Evolutionary conservation across 2,113 vertebrate genomes (phyloP).

Genomic region (Sceloporus undulatus): DNA sequence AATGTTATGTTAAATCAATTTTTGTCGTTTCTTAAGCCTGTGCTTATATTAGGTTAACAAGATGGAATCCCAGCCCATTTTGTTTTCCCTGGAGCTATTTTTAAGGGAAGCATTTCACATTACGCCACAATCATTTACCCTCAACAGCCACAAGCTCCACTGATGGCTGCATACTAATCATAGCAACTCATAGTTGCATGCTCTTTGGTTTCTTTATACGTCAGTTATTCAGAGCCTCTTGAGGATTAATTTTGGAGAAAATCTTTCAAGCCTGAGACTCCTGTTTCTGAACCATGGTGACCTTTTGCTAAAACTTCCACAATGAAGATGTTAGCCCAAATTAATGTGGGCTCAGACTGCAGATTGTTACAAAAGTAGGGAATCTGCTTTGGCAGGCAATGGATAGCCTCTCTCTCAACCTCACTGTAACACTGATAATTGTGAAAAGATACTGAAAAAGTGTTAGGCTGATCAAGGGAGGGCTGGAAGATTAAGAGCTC

Average conservation of each 20-base stretch:
- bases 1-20: constrained; percentile 8
- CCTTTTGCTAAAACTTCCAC: constrained; percentile 12
- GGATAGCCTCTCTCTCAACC: not conserved
- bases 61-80: constrained; percentile 44
- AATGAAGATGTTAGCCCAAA: not conserved
- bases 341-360: not conserved
- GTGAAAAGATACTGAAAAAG: not conserved
- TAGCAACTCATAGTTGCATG: not conserved
- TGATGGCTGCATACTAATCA: constrained; percentile 37
- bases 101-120: constrained; percentile 34
- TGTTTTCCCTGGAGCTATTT: constrained; percentile 34
- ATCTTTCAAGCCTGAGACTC: not conserved
- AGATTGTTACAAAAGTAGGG: not conserved
- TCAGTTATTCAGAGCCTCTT: constrained; percentile 11
- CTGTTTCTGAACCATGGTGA: constrained; percentile 4
- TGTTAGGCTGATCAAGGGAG: not conserved
- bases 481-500: not conserved
- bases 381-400: not conserved
- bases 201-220: not conserved
- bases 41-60: constrained; percentile 50
- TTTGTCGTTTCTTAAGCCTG: constrained; percentile 15
- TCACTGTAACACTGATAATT: not conserved
- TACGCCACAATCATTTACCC: constrained; percentile 18
- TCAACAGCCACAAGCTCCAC: constrained; percentile 1
- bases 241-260: constrained; percentile 1